Base-by-base conservation (phyloP, 2,797 vertebrate genomes). In the Orestias chungarensis region DNA sequence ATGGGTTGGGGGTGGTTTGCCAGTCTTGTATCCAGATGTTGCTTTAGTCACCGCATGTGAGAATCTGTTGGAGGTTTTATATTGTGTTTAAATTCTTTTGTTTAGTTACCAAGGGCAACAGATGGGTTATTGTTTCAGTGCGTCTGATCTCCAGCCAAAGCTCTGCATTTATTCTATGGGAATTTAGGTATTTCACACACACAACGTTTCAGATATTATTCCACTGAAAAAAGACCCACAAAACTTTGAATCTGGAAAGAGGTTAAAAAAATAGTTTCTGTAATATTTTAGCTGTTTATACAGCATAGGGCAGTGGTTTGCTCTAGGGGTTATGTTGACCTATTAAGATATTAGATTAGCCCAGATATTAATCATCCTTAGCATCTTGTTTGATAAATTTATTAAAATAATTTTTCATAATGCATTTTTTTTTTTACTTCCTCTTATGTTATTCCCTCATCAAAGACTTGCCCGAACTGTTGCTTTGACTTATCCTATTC, bases 1-100 rank as follows among this genome's bases (percentile, higher is more conserved):
- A 42, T 38, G 46, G 17, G 23, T 15, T 27, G 47, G 11, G 27
- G 47, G 46, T 46, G 15, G 68, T 79, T 69, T 82, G 70, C 3
- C 35, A 73, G 65, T 68, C 57, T 86, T 80, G 71, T 64, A 61
- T 76, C 89, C 89, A 92, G 85, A 92, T 92, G 90, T 87, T 66
- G 4, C 49, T 62, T 76, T 89, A 76, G 74, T 86, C 81, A 80
- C 78, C 70, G 59, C 66, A 70, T 79, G 75, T 75, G 25, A 33
- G 25, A 76, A 12, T 49, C 17, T 6, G 46, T 61, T 6, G 6
- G 61, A 57, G 68, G 43, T 23, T 70, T 1, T 14, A 0, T 18
- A 27, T 25, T 44, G 31, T 46, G 7, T 76, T 79, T 70, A 59
- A 4, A 70, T 73, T 73, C 64, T 84, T 73, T 78, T 88, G 78